Conservation (phyloP, 2,797 vertebrate species). For the Anguilla obscura region DNA sequence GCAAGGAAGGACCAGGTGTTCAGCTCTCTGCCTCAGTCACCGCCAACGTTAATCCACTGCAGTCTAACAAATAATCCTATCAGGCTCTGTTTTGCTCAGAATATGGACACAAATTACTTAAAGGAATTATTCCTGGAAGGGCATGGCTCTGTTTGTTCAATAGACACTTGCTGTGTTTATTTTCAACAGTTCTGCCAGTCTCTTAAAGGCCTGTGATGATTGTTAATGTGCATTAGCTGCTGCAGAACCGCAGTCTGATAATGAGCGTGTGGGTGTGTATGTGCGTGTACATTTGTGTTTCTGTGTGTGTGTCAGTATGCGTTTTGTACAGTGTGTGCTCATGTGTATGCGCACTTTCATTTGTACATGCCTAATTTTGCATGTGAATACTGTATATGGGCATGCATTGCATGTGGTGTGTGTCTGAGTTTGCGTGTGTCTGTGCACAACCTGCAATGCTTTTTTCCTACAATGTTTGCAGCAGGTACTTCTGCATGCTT, state of each 20-base stretch:
- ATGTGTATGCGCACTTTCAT: slow-evolving; percentile 45
- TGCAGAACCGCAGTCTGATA: slow-evolving; percentile 30
- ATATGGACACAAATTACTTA: slow-evolving; percentile 51
- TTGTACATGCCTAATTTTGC: not conserved
- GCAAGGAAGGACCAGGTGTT: slow-evolving; percentile 36
- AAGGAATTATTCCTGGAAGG: slow-evolving; percentile 44
- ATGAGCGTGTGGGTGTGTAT: slow-evolving; percentile 47
- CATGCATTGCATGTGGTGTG: slow-evolving; percentile 28
- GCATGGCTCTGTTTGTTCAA: slow-evolving; percentile 33
- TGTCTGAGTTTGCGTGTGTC: slow-evolving; percentile 29
- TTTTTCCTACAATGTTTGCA: slow-evolving; percentile 7
- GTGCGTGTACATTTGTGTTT: slow-evolving; percentile 28
- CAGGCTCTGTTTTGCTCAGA: slow-evolving; percentile 36
- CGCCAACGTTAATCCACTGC: slow-evolving; percentile 48
- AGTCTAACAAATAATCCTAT: slow-evolving; percentile 52
- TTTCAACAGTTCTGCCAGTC: slow-evolving; percentile 36
- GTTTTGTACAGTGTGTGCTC: not conserved
- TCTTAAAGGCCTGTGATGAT: slow-evolving; percentile 42
- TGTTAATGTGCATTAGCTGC: slow-evolving; percentile 43
- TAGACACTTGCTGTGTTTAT: slow-evolving; percentile 25
- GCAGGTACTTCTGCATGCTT: slow-evolving; percentile 12
- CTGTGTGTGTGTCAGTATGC: slow-evolving; percentile 36
- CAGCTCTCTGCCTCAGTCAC: slow-evolving; percentile 32
- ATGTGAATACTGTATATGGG: slow-evolving; percentile 20
- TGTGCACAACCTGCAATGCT: slow-evolving; percentile 1